Evolutionary conservation across 2,113 vertebrate species (phyloP), one percentile per base, ranked within the genome.

Genomic region (Oryzias curvinotus): DNA sequence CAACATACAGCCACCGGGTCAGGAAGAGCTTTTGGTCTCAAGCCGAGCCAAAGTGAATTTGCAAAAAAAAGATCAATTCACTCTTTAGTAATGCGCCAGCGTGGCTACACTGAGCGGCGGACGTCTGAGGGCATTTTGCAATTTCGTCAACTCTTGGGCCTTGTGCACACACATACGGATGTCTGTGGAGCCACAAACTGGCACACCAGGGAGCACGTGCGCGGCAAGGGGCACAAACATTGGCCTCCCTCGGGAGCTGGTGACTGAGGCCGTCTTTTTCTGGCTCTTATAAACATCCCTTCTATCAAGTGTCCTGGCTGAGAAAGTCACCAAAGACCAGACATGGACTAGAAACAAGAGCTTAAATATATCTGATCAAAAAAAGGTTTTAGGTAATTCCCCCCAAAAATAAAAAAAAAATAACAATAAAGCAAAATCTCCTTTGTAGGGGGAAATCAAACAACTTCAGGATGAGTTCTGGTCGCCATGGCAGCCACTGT

Each of bases 211-310:
- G 19, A 46, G 57, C 67, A 56, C 28, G 73, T 73, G 70, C 60
- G 43, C 56, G n/a, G 25, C 61, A 7, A 52, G 57, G 46, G 70
- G 62, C 26, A 7, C 82, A 84, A 90, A 87, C 78, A 83, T 25
- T 81, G 72, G 71, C 18, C 77, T 43, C 68, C 18, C 77, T 43
- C 68, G 68, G 69, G 55, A 78, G 77, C 60, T 56, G 77, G 68
- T 61, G 62, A 75, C 68, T 41, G 68, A 46, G 75, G 75, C 78
- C 57, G 80, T 36, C 36, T 12, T 36, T 36, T 75, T 85, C 71
- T 60, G 13, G 80, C 75, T 79, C 85, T 77, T 75, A 74, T 82
- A 82, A 87, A 88, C 79, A 84, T 73, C 74, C 75, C 64, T 68
- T 73, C 66, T 82, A 71, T 71, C 67, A 13, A 73, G 69, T 18